Conservation (phyloP, 1,140 invertebrate species). For the Paraescarpia echinospica region DNA sequence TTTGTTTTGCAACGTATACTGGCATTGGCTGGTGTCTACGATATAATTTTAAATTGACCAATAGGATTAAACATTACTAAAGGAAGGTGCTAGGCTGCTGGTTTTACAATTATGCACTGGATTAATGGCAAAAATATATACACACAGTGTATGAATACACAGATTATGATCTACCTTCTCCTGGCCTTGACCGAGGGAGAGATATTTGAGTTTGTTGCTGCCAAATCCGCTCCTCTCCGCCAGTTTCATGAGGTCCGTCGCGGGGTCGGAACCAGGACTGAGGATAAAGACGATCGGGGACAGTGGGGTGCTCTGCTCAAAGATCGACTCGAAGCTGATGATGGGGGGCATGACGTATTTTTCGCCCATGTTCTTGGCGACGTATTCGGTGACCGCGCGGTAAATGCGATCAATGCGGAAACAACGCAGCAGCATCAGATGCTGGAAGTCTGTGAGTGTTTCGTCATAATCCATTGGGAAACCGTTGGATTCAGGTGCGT, state of each 20-base stretch:
- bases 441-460: slow-evolving; percentile 66
- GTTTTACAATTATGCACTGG: too few relatives aligned
- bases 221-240: slow-evolving; percentile 73
- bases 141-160: neutral
- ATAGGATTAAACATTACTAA: too few relatives aligned
- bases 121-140: too few relatives aligned
- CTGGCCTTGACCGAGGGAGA: slow-evolving; percentile 87
- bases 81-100: too few relatives aligned
- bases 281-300: slow-evolving; percentile 86
- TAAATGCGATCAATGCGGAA: slow-evolving; percentile 86
- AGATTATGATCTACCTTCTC: slow-evolving; percentile 65
- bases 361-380: slow-evolving; percentile 79
- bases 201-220: slow-evolving; percentile 74
- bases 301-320: slow-evolving; percentile 74
- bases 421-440: slow-evolving; percentile 79
- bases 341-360: slow-evolving; percentile 82
- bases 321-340: slow-evolving; percentile 78
- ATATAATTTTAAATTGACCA: too few relatives aligned
- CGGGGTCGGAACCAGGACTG: slow-evolving; percentile 85
- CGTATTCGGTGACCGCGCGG: slow-evolving; percentile 75
- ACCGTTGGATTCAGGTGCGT: slow-evolving; percentile 72
- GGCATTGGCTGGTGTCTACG: too few relatives aligned
- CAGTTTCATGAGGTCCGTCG: slow-evolving; percentile 83
- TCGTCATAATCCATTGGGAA: slow-evolving; percentile 70
- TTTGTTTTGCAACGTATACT: too few relatives aligned